Evolutionary conservation across 1,140 invertebrate species (phyloP).

Genomic region (Saccostrea echinata): DNA sequence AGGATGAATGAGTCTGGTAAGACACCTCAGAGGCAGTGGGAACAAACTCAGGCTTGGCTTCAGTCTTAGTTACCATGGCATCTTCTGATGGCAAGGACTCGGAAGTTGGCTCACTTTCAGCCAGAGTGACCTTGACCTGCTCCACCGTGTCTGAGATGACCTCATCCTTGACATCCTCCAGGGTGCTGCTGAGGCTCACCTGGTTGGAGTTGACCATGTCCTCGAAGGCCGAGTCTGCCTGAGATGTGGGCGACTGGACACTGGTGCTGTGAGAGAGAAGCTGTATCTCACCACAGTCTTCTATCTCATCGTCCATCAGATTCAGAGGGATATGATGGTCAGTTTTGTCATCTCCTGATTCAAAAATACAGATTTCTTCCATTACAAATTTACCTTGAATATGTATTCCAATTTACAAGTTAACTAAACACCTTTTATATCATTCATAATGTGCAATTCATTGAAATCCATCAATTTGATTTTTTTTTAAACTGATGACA

Average conservation of each 20-base stretch:
- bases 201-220: constrained; percentile 54
- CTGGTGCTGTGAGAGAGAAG: constrained; percentile 57
- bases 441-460: too few relatives aligned
- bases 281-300: constrained; percentile 46
- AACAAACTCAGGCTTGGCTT: constrained; percentile 19
- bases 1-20: neutral
- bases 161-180: constrained; percentile 55
- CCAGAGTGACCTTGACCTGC: constrained; percentile 22
- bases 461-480: too few relatives aligned
- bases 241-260: constrained; percentile 51
- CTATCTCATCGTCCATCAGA: constrained; percentile 38
- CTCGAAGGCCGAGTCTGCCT: constrained; percentile 58
- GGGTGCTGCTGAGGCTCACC: constrained; percentile 53
- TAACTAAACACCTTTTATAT: too few relatives aligned
- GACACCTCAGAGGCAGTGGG: neutral
- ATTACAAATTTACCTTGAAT: neutral
- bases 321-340: constrained; percentile 28
- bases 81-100: neutral
- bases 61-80: neutral
- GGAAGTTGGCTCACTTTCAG: constrained; percentile 37
- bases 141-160: constrained; percentile 45
- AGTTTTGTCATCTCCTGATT: constrained; percentile 48
- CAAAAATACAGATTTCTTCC: neutral
- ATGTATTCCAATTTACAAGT: neutral
- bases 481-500: too few relatives aligned